Base-by-base conservation (phyloP, 2,888 invertebrate species). In the Loripinus fragilis region DNA sequence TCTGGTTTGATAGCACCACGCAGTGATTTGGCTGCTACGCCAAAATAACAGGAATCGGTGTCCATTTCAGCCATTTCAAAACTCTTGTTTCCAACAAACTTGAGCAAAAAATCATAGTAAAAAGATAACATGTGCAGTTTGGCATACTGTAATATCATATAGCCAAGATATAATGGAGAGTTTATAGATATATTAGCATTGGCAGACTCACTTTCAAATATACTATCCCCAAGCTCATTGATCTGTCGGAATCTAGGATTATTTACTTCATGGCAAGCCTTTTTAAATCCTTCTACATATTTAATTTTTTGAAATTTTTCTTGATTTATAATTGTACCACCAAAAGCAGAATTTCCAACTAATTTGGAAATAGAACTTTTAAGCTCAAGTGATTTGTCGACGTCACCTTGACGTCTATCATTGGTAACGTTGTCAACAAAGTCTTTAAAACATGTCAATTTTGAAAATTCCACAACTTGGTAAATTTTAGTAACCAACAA, bases 141-240 rank as follows among this genome's bases (percentile, higher is more conserved):
- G 0, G 85, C 88, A 35, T 85, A 81, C 38, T 86, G 78, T 38
- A 85, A 74, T 5, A 86, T 81, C 42, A 80, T 77, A 68, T 71
- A 86, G 0, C 81, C 82, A 10, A 85, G 35, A n/a, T 87, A 81
- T 1, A 78, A 33, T 0, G 87, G 84, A 15, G 79, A 28, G 41
- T 81, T 52, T 15, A 81, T 64, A 28, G 15, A 33, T n/a, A 85
- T 52, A 15, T 20, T 65, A 0, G n/a, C 12, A 65, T 83, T 85
- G 17, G 69, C 65, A 38, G 66, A 52, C 30, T 76, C 76, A 0
- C 20, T 65, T 65, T 76, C 75, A 41, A 30, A 65, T 8, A 38
- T 38, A 3, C 33, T 35, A 3, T 65, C 65, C 3, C 20, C 15
- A n/a, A 71, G 60, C 5, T 38, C 25, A 17, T 38, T 42, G 10